These are phyloP conservation scores for Ellobium chinense DNA, from an alignment of 2,888 invertebrate genomes.

Conservation along the genomic window DNA sequence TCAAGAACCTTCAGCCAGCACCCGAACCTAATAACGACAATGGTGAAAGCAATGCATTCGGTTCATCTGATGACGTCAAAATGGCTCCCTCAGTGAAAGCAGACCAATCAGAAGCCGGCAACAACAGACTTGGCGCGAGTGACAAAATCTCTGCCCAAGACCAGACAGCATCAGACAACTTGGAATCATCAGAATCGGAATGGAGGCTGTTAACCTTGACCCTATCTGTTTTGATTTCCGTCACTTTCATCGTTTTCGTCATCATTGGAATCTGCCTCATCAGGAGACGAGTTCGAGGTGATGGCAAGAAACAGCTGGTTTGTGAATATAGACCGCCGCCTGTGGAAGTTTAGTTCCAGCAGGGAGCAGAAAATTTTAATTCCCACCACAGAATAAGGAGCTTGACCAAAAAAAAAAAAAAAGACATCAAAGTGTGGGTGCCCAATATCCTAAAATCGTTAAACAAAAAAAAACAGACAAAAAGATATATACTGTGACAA, in stretches of 20 bases:
- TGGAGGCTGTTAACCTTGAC: not conserved
- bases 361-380: not conserved
- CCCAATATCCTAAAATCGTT: too few relatives aligned
- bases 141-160: not conserved
- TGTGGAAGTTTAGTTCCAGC: not conserved
- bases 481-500: too few relatives aligned
- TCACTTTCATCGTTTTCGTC: not conserved
- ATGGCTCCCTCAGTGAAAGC: too few relatives aligned
- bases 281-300: not conserved
- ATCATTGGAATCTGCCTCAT: not conserved
- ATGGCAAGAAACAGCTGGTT: not conserved
- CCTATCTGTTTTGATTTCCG: not conserved
- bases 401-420: too few relatives aligned
- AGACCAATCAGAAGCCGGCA: too few relatives aligned
- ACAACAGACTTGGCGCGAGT: too few relatives aligned
- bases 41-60: not conserved
- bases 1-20: not conserved
- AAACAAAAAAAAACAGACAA: too few relatives aligned
- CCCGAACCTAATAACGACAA: not conserved
- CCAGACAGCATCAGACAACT: not conserved
- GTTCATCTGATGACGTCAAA: too few relatives aligned
- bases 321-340: conserved; percentile 19
- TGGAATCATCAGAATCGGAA: not conserved
- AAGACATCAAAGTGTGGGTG: too few relatives aligned
- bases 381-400: too few relatives aligned